These are phyloP conservation scores for Notothenia coriiceps DNA, from an alignment of 2,113 vertebrate genomes.

Conservation along the genomic window DNA sequence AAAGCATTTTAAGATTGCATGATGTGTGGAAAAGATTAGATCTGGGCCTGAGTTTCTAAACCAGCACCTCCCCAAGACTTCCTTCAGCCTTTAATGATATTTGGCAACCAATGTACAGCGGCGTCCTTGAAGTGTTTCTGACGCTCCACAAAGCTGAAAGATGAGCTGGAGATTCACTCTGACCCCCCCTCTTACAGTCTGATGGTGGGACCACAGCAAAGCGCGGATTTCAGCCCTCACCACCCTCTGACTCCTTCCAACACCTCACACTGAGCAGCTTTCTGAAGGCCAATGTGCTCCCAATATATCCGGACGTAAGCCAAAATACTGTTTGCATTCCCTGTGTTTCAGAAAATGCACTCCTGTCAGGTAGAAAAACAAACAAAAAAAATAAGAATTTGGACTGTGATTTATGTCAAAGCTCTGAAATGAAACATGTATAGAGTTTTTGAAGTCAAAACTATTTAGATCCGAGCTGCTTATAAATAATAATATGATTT, in stretches of 20 bases:
- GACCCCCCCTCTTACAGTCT: slow-evolving; percentile 30
- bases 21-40: slow-evolving; percentile 18
- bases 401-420: neutral
- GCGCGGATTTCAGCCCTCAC: slow-evolving; percentile 40
- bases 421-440: neutral
- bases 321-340: neutral
- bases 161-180: slow-evolving; percentile 24
- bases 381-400: neutral
- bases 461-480: neutral
- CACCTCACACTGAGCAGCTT: neutral
- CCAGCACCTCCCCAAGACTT: neutral
- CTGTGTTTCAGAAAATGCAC: neutral
- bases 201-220: slow-evolving; percentile 35
- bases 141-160: slow-evolving; percentile 49
- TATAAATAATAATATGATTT: neutral
- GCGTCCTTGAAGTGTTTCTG: slow-evolving; percentile 55
- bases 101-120: slow-evolving; percentile 12
- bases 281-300: neutral
- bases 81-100: slow-evolving; percentile 12
- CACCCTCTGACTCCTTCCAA: slow-evolving; percentile 2
- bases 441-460: neutral
- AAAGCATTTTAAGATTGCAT: neutral
- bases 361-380: neutral
- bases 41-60: slow-evolving; percentile 13
- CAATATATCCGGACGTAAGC: neutral